Evolutionary conservation across 1,140 invertebrate species (phyloP).

Genomic region (Spodoptera frugiperda): DNA sequence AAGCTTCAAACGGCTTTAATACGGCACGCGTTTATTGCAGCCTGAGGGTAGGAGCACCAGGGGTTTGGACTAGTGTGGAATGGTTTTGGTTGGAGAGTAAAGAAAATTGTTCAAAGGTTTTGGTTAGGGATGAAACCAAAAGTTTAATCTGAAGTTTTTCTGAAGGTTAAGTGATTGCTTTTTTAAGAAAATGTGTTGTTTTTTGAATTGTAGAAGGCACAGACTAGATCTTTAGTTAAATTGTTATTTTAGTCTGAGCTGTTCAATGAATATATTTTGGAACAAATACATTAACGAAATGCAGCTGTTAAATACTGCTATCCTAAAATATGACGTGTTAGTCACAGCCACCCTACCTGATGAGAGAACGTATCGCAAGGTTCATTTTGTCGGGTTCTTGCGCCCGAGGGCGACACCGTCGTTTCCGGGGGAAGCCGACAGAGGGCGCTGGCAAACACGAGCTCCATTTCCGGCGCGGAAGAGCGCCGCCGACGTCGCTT

Average conservation of each 20-base stretch:
- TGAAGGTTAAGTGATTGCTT: too few relatives aligned
- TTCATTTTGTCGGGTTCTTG: constrained; percentile 65
- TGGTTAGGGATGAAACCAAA: too few relatives aligned
- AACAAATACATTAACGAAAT: too few relatives aligned
- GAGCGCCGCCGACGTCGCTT: constrained; percentile 65
- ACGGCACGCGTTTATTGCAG: constrained; percentile 42
- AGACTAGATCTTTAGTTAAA: too few relatives aligned
- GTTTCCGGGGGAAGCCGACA: constrained; percentile 65
- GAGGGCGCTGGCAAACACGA: constrained; percentile 70
- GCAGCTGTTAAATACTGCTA: background rate
- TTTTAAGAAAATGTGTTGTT: too few relatives aligned
- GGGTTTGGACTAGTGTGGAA: background rate
- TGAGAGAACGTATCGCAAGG: constrained; percentile 60
- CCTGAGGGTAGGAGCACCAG: background rate
- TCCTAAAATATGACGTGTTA: background rate
- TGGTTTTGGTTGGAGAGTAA: background rate
- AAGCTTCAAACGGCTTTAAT: constrained; percentile 45
- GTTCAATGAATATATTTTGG: too few relatives aligned
- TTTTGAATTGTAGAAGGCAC: too few relatives aligned
- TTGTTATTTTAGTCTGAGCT: too few relatives aligned
- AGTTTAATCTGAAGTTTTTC: too few relatives aligned
- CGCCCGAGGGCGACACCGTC: constrained; percentile 63
- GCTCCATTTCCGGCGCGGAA: constrained; percentile 75
- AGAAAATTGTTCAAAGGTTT: too few relatives aligned
- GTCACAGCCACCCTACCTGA: constrained; percentile 19